Conservation (phyloP, 2,888 invertebrate genomes). For the Drosophila demipolita region DNA sequence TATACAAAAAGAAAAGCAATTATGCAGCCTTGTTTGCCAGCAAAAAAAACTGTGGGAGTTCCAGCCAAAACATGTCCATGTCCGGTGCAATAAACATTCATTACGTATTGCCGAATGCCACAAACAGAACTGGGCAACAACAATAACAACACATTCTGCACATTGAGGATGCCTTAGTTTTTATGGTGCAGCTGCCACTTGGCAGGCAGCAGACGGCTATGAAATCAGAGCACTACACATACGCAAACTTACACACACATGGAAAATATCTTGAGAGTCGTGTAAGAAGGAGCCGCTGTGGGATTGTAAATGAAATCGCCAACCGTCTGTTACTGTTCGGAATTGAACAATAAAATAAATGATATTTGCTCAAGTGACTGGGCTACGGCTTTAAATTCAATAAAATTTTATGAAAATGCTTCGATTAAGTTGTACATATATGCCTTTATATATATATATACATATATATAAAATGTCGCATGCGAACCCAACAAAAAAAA, state of each 20-base stretch:
- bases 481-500: constrained; percentile 58
- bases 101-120: constrained; percentile 76
- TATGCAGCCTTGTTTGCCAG: constrained; percentile 67
- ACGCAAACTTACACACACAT: constrained; percentile 6
- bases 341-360: constrained; percentile 82
- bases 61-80: constrained; percentile 77
- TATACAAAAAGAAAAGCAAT: constrained; percentile 67
- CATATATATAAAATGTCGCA: constrained; percentile 21
- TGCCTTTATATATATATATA: constrained; percentile 11
- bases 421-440: constrained; percentile 69
- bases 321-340: constrained; percentile 59
- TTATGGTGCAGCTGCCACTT: constrained; percentile 78
- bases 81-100: constrained; percentile 79
- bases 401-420: constrained; percentile 80
- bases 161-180: constrained; percentile 57
- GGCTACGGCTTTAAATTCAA: constrained; percentile 76
- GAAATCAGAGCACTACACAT: constrained; percentile 67
- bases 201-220: constrained; percentile 57
- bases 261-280: constrained; percentile 42
- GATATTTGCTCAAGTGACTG: constrained; percentile 77
- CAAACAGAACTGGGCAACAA: constrained; percentile 71
- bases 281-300: constrained; percentile 53
- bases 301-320: constrained; percentile 61
- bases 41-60: constrained; percentile 52
- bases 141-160: constrained; percentile 20